Base-by-base conservation (phyloP, 2,888 invertebrate species). In the Diadromus collaris region DNA sequence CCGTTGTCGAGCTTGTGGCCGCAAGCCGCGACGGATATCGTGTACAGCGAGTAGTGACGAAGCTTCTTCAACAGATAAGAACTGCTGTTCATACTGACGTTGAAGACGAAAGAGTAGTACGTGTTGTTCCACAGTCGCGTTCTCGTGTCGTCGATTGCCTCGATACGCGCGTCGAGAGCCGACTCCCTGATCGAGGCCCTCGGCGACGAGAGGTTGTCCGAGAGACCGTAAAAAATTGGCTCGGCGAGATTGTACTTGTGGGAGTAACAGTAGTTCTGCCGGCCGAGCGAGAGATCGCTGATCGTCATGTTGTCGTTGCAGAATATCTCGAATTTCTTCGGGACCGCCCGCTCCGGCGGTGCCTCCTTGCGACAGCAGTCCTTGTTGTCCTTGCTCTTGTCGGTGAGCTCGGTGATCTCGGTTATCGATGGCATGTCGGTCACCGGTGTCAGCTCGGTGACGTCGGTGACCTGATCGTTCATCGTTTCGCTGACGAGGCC, bases 1-100 rank as follows among this genome's bases (percentile, higher is more conserved):
- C 78, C 81, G 67, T 84, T 88, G 41, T 82, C 93, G 92, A 84
- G 51, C 21, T 82, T 85, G 0, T 71, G 76, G 1, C 88, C 85
- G 82, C 95, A 95, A 0, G 94, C 94, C 10, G 92, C 91, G 27
- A 95, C 88, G 64, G 93, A 92, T 63, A 95, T 91, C 0, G 92
- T 91, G 84, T 95, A 95, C 54, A 92, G 86, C 0, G 92, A 92
- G 83, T 91, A 95, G 79, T 94, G 94, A 21, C 90, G 89, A 56
- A 95, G 88, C n/a, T 92, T 87, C 0, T 84, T 81, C 4, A 93
- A 32, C 5, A 72, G 21, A 71, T 81, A 84, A 6, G 83, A 85
- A 63, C 71, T 83, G 7, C 65, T 83, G 6, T 67, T 46, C 0
- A 84, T 83, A 41, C 82, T 88, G 1, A 85, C 83, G 41, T 88